These are phyloP conservation scores for Oncorhynchus gorbuscha DNA, from an alignment of 2,113 vertebrate genomes.

Conservation along the genomic window DNA sequence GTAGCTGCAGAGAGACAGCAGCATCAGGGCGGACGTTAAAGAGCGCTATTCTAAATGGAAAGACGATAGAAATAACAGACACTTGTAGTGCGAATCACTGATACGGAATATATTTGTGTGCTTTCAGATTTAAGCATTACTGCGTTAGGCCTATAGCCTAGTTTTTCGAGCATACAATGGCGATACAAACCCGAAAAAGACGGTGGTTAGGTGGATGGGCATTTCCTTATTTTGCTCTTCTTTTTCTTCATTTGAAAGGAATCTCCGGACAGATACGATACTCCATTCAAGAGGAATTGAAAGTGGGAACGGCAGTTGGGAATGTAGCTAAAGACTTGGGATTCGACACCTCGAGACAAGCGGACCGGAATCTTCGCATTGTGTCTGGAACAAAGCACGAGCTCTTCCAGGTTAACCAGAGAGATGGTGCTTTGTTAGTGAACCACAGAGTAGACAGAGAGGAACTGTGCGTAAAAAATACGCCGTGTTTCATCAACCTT, in stretches of 20 bases:
- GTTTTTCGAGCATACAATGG: constrained; percentile 13
- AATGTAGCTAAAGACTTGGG: constrained; percentile 52
- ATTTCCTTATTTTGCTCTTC: not conserved
- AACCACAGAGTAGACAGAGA: constrained; percentile 49
- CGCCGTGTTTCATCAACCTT: constrained; percentile 26
- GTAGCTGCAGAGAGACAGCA: too few species aligned
- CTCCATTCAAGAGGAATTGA: constrained; percentile 56
- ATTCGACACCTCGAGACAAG: constrained; percentile 38
- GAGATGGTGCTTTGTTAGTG: constrained; percentile 59
- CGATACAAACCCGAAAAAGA: too few species aligned
- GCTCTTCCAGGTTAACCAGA: constrained; percentile 52
- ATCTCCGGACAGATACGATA: constrained; percentile 29
- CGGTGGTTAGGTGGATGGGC: too few species aligned
- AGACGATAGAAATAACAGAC: too few species aligned
- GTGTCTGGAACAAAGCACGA: constrained; percentile 39
- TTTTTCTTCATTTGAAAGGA: not conserved
- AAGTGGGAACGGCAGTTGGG: constrained; percentile 57
- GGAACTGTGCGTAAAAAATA: constrained; percentile 21
- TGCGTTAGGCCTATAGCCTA: constrained; percentile 27
- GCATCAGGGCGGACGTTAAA: too few species aligned
- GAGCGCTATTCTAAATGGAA: too few species aligned
- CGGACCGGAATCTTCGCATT: constrained; percentile 29
- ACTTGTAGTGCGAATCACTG: too few species aligned
- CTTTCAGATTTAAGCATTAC: too few species aligned
- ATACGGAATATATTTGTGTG: too few species aligned